A percentile compares a stretch with the other conserved stretches of the same genome.
These are phyloP conservation scores for Microctenopoma stevenorrisi DNA, from an alignment of 2,797 vertebrate species.

Conservation along the genomic window DNA sequence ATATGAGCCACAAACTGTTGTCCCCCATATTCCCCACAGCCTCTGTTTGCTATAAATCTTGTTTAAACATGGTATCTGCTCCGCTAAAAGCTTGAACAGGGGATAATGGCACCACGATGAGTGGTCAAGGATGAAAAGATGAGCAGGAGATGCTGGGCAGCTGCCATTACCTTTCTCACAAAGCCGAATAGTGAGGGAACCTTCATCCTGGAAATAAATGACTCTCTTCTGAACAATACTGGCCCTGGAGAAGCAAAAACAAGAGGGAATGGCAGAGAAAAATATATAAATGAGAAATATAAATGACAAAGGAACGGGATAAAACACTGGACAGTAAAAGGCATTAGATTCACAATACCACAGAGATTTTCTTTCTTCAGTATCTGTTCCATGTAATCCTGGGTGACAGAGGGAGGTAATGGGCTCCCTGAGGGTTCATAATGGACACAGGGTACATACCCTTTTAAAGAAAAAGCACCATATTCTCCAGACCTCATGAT, in stretches of 20 bases:
- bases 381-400: slow-evolving; percentile 52
- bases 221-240: slow-evolving; percentile 96
- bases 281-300: neutral
- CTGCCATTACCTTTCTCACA: slow-evolving; percentile 94
- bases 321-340: slow-evolving; percentile 23
- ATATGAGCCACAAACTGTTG: slow-evolving; percentile 5
- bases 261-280: neutral
- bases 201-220: slow-evolving; percentile 97
- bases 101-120: slow-evolving; percentile 38
- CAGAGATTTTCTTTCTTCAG: slow-evolving; percentile 3
- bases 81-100: slow-evolving; percentile 12
- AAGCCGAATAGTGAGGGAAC: slow-evolving; percentile 92
- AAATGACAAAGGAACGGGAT: neutral
- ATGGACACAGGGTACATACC: slow-evolving; percentile 39
- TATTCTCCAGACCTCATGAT: slow-evolving; percentile 35
- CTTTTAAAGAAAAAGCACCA: slow-evolving; percentile 30
- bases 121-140: slow-evolving; percentile 32
- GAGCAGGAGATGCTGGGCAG: slow-evolving; percentile 40
- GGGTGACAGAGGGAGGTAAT: slow-evolving; percentile 41
- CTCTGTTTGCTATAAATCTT: slow-evolving; percentile 14
- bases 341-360: slow-evolving; percentile 41
- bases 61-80: slow-evolving; percentile 12
- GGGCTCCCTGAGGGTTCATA: slow-evolving; percentile 47
- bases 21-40: slow-evolving; percentile 1
- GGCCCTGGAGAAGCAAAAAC: slow-evolving; percentile 83